Evolutionary conservation across 2,888 invertebrate species (phyloP), one percentile per base, ranked within the genome.

Genomic region (Ferrisia virgata): DNA sequence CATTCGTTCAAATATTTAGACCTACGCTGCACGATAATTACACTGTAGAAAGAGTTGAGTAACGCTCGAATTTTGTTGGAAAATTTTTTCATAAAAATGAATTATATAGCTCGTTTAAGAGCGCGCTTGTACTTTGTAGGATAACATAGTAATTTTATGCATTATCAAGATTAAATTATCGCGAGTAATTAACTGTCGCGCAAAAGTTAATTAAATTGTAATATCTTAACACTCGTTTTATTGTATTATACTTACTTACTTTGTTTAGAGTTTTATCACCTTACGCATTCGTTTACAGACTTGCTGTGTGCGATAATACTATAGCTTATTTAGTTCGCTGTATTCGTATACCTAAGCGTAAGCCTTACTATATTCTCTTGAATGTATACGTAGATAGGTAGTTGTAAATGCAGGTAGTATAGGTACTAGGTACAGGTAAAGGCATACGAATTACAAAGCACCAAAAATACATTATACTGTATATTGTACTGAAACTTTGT

Each of bases 111-210:
- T 53, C 11, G 53, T 64, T 64, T 58, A 58, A 11, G 28, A 28
- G 28, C 18, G 22, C 53, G 22, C 64, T 5, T 28, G 15, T 25
- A 28, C 28, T 64, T 64, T 64, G 31, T 28, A 13, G 28, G 3
- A 64, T 64, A 64, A 64, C 25, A 28, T 28, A 64, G 64, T 28
- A 64, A 64, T 64, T 64, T 64, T 64, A 64, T 64, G 15, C 64
- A 28, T 64, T 64, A 64, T 64, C 64, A 64, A 64, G 64, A 64
- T 64, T 64, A 64, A 64, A 64, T 64, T 64, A 64, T 64, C 64
- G 31, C 64, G 28, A 28, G 64, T 64, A 64, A 64, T 64, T 64
- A 64, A 64, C 64, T 28, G 28, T 64, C 13, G 64, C 64, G 28
- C 64, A 64, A 64, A 64, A 64, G 64, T 64, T 64, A 64, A 64